Percentiles rank a stretch among this genome's conserved stretches.
Conservation (phyloP, 2,113 vertebrate genomes). For the Empidonax alnorum region DNA sequence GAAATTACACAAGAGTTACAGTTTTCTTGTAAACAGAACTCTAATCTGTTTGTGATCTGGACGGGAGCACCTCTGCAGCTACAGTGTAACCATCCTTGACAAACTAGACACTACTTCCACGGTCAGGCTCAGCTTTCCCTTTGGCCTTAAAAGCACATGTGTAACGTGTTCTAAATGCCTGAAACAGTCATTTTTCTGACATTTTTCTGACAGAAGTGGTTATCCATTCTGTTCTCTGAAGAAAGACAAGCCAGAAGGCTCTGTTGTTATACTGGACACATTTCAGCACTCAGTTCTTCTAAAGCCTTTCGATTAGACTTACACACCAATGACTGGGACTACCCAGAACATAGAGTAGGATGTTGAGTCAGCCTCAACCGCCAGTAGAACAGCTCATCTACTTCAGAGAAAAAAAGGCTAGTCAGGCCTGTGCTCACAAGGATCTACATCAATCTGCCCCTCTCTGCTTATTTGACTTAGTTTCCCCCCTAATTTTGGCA, state of each 20-base stretch:
- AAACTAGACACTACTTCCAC: neutral
- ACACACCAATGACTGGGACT: neutral
- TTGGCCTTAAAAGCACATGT: neutral
- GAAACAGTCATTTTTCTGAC: neutral
- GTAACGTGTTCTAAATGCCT: neutral
- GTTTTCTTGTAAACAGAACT: neutral
- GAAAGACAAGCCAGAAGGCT: neutral
- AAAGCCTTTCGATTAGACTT: neutral
- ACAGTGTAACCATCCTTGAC: neutral
- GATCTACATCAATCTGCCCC: neutral
- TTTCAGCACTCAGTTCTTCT: neutral
- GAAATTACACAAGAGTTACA: rapidly evolving
- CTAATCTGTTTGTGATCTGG: neutral
- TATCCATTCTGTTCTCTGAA: neutral
- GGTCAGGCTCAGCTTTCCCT: neutral
- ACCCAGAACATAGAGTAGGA: neutral
- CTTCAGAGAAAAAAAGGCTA: neutral
- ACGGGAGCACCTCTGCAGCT: neutral
- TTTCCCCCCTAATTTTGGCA: neutral
- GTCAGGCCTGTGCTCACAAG: neutral
- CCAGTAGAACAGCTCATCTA: neutral
- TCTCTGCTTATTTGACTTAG: neutral
- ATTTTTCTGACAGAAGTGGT: neutral
- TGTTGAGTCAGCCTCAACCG: neutral
- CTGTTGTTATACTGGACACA: rapidly evolving